These are phyloP conservation scores for Ectemnius continuus DNA, from an alignment of 2,888 invertebrate genomes.

Conservation along the genomic window DNA sequence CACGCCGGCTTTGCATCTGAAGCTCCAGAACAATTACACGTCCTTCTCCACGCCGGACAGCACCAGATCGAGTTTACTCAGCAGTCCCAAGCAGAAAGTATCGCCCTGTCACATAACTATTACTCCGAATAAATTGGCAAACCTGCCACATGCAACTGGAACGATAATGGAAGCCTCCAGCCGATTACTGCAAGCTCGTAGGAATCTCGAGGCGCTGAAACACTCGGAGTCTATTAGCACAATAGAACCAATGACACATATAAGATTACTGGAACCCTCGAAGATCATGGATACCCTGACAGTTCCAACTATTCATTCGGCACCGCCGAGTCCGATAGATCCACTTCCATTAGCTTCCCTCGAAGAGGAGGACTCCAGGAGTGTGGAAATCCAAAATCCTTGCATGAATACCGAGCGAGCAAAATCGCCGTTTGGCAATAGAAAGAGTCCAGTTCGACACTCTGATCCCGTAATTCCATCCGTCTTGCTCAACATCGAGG, in stretches of 20 bases:
- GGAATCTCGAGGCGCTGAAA: constrained; percentile 56
- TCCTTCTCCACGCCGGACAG: constrained; percentile 57
- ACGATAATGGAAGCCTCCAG: constrained; percentile 30
- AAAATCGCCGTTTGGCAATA: constrained; percentile 34
- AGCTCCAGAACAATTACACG: constrained; percentile 47
- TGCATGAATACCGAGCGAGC: constrained; percentile 22
- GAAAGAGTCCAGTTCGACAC: constrained; percentile 61
- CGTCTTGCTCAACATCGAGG: constrained; percentile 70
- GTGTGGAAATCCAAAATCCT: constrained; percentile 25
- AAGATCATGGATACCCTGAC: constrained; percentile 59
- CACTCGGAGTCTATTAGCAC: constrained; percentile 66
- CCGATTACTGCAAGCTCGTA: constrained; percentile 44
- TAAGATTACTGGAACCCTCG: constrained; percentile 58
- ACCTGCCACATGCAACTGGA: constrained; percentile 52
- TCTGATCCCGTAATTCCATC: constrained; percentile 71
- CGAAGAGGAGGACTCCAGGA: constrained; percentile 53
- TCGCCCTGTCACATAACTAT: constrained; percentile 64
- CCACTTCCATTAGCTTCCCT: constrained; percentile 64
- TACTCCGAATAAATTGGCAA: constrained; percentile 67
- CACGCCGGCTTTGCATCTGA: constrained; percentile 54
- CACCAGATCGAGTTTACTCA: constrained; percentile 26
- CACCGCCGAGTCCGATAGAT: constrained; percentile 73
- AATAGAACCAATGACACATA: constrained; percentile 51
- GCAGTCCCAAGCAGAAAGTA: constrained; percentile 47
- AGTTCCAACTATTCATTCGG: constrained; percentile 71